Conservation (phyloP, 2,797 vertebrate species). For the Austrolebias charrua region DNA sequence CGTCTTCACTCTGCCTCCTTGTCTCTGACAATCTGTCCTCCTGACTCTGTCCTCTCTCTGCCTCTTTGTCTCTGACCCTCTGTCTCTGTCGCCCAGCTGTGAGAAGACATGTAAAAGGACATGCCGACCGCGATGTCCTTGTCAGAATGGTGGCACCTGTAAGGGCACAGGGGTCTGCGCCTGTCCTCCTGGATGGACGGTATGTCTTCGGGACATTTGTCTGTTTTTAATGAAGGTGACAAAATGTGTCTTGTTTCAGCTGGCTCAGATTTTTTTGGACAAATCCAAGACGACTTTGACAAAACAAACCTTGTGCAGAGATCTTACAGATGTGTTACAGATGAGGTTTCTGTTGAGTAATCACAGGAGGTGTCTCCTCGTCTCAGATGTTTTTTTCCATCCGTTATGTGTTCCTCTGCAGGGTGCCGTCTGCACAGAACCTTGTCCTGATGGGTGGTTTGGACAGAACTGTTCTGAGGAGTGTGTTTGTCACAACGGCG, state of each 20-base stretch:
- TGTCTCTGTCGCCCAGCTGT: slow-evolving; percentile 76
- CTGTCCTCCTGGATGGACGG: slow-evolving; percentile 92
- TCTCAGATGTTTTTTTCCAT: not conserved
- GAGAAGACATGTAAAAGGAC: slow-evolving; percentile 72
- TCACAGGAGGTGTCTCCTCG: not conserved
- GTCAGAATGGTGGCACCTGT: slow-evolving; percentile 83
- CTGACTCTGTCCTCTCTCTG: not conserved
- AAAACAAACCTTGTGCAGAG: no score
- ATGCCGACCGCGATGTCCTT: slow-evolving; percentile 69
- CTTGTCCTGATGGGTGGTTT: slow-evolving; percentile 81
- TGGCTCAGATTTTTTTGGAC: slow-evolving; percentile 15
- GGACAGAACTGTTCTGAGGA: slow-evolving; percentile 84
- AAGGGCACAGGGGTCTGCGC: slow-evolving; percentile 86
- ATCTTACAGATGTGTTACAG: no score
- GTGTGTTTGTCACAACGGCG: slow-evolving; percentile 88
- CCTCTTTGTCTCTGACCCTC: not conserved
- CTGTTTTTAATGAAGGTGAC: not conserved
- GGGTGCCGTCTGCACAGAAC: slow-evolving; percentile 89
- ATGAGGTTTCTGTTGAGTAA: no score
- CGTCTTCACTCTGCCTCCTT: no score
- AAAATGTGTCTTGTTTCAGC: slow-evolving; percentile 26
- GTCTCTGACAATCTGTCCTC: no score
- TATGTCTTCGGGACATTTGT: slow-evolving; percentile 48
- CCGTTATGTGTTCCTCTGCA: slow-evolving; percentile 46
- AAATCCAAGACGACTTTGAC: not conserved